Base-by-base conservation (phyloP, 2,888 invertebrate genomes). In the Ochropleura plecta region DNA sequence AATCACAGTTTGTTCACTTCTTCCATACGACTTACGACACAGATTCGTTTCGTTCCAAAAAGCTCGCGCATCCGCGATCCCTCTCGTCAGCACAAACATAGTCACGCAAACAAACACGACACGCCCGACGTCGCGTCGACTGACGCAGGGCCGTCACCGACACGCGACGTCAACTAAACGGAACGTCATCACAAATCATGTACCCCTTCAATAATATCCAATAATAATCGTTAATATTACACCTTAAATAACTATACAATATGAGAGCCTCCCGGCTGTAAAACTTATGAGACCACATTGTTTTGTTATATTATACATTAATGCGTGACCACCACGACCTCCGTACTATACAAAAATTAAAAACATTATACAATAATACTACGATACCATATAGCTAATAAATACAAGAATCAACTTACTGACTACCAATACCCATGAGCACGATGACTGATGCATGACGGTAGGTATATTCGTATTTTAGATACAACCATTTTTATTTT, bases 321-420 rank as follows among this genome's bases (percentile, higher is more conserved):
- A 92, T 92, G 88, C 87, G 91, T 91, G 90, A 90, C 88, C 86
- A 86, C 85, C 95, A 91, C 94, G 90, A 88, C 92, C 77, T 85
- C 91, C 89, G 94, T 95, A 95, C 96, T 96, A 96, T 96, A 96
- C 96, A 96, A 96, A 96, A 96, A 96, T 95, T 96, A 96, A 96
- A 96, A 96, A 96, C 95, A 93, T 95, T 95, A 93, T 95, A 95
- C 94, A 94, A 78, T 95, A 94, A 92, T 93, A 91, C 95, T 96
- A 96, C 94, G 85, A 92, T 95, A 95, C 93, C 92, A 94, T 95
- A 95, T 92, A 94, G 88, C 96, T 96, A 95, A 90, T 92, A 94
- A 93, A 92, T 96, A 96, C 95, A 95, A 95, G 95, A 95, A 94
- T 94, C 92, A 92, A 94, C 95, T 96, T 96, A 96, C 92, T 66